Evolutionary conservation across 2,797 vertebrate genomes (phyloP), one percentile per base, ranked within the genome.

Genomic region (Xiphorhynchus erythropygius): DNA sequence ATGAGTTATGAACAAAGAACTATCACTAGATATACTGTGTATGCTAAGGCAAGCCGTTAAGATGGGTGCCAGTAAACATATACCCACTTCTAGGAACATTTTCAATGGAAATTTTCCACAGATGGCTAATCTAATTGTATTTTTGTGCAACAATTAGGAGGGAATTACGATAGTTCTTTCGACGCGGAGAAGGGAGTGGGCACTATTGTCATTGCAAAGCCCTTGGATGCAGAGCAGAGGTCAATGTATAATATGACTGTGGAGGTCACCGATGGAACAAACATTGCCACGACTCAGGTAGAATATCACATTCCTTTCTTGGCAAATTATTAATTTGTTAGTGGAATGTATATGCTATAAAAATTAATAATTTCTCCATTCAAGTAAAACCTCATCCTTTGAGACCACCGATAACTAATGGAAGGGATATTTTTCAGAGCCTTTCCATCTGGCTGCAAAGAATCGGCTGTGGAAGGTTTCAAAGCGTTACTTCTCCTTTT

Each of bases 141-240:
- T 98, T 98, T 96, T 97, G 96, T 98, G 96, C 97, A 94, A 97
- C 90, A 92, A 94, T 96, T 97, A 98, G 98, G 98, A 97, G 98
- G 98, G 90, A 98, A 98, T 97, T 98, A 98, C 96, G 98, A 99
- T 97, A 99, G 98, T 95, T 97, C 98, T 96, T 99, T 99, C 97
- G 99, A 99, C 42, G 98, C 98, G 59, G 98, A 99, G 96, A 99
- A 99, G 96, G 98, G 98, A 35, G 97, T 98, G 39, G 99, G 99
- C 32, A 99, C 99, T 77, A 98, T 99, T 97, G 97, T 99, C 96
- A 99, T 99, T 35, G 99, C 99, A 76, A 99, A 98, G 93, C 98
- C 98, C 76, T 95, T 99, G 97, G 99, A 99, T 67, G 99, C 99
- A 17, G 99, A 99, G 93, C 98, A 99, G 94, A 98, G 98, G 81